phyloP scores from a whole-genome alignment of 2,888 invertebrate species.

The Dicyrtomina minuta region DNA sequence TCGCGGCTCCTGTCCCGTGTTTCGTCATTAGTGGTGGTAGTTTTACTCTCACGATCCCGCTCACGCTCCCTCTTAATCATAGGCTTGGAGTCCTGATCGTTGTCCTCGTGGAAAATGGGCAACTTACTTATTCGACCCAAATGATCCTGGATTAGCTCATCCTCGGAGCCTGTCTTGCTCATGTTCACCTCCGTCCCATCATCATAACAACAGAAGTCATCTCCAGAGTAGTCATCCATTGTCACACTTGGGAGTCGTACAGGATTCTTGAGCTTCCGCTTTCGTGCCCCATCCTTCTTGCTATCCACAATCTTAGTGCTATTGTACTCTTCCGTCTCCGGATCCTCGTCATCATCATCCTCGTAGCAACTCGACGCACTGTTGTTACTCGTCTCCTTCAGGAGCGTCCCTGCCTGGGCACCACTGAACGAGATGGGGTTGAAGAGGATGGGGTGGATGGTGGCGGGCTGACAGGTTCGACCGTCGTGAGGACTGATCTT shows the following conservation, averaged over 20 bases:
- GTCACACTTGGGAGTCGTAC: conserved; percentile 52
- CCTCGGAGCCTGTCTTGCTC: conserved; percentile 42
- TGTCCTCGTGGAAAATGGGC: conserved; percentile 29
- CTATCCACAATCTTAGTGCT: conserved; percentile 25
- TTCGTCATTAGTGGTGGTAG: conserved; percentile 19
- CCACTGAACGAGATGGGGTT: conserved; percentile 57
- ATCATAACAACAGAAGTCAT: conserved; percentile 52
- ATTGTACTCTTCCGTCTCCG: conserved; percentile 24
- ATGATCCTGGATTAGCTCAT: conserved; percentile 41
- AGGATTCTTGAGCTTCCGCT: conserved; percentile 48
- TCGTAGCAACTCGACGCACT: conserved; percentile 21
- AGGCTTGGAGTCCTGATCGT: conserved; percentile 17
- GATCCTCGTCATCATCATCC: conserved; percentile 30
- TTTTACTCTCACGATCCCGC: conserved; percentile 7
- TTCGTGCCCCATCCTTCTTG: conserved; percentile 49
- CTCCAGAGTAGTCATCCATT: conserved; percentile 53
- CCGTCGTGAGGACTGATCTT: conserved; percentile 95
- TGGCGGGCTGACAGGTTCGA: conserved; percentile 73
- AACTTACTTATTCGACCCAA: conserved; percentile 35
- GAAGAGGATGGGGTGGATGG: conserved; percentile 40
- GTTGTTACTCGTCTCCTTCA: conserved; percentile 19
- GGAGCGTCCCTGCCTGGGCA: conserved; percentile 18
- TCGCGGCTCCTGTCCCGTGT: background rate
- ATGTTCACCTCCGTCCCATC: conserved; percentile 52
- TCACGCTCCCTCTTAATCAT: background rate